Conservation (phyloP, 2,888 invertebrate genomes). For the Pseudoips prasinana region DNA sequence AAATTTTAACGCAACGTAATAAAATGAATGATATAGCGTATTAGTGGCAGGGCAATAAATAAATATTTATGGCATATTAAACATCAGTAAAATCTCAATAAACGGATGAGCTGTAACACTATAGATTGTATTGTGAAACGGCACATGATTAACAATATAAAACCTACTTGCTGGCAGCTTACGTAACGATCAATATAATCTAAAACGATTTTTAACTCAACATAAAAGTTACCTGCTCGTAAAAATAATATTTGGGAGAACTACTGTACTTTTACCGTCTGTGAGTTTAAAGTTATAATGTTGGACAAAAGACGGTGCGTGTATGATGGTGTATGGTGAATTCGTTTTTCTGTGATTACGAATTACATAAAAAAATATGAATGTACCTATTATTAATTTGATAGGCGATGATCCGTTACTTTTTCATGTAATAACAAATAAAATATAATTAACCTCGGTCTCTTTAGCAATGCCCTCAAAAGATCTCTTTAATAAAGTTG, state of each 20-base stretch:
- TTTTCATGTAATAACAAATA: too few species aligned
- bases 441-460: too few species aligned
- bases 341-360: too few species aligned
- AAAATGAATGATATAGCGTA: constrained; percentile 71
- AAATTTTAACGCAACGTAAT: constrained; percentile 63
- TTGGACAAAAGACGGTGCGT: too few species aligned
- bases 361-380: too few species aligned
- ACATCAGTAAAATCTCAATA: constrained; percentile 71
- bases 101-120: constrained; percentile 48
- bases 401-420: too few species aligned
- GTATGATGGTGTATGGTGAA: too few species aligned
- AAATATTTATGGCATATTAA: constrained; percentile 74
- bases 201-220: constrained; percentile 26
- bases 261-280: constrained; percentile 31
- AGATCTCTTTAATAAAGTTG: too few species aligned
- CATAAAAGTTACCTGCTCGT: constrained; percentile 28
- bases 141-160: constrained; percentile 40
- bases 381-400: too few species aligned
- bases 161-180: constrained; percentile 12
- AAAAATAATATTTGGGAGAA: constrained; percentile 28
- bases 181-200: constrained; percentile 21
- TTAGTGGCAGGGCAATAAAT: constrained; percentile 69
- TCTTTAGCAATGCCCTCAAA: too few species aligned
- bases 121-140: constrained; percentile 56
- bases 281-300: constrained; percentile 25